These are phyloP conservation scores for Cheilosia impressa DNA, from an alignment of 2,888 invertebrate species.

Conservation along the genomic window DNA sequence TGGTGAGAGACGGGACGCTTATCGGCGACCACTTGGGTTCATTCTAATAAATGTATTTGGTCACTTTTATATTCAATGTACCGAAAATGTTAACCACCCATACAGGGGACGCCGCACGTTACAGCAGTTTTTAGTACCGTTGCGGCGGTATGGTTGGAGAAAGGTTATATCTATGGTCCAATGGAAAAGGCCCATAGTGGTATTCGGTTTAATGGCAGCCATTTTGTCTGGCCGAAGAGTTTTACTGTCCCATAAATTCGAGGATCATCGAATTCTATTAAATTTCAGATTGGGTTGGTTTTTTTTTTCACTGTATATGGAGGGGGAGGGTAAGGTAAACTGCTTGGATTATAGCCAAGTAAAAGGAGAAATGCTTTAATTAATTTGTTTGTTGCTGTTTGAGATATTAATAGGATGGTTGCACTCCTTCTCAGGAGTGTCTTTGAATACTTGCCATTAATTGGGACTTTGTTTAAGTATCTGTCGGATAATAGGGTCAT, in stretches of 20 bases:
- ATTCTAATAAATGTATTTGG: slow-evolving; percentile 70
- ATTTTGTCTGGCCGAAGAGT: slow-evolving; percentile 55
- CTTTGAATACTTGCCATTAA: too few species aligned
- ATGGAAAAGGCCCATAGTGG: slow-evolving; percentile 26
- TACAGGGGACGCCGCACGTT: not conserved
- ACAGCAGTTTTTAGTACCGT: not conserved
- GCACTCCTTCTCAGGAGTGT: too few species aligned
- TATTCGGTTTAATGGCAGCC: slow-evolving; percentile 60
- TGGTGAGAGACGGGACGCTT: slow-evolving; percentile 56
- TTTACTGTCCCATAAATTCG: slow-evolving; percentile 56
- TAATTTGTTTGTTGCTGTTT: too few species aligned
- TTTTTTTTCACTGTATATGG: not conserved
- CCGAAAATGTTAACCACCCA: slow-evolving; percentile 57
- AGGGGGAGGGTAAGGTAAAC: too few species aligned
- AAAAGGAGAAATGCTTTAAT: too few species aligned
- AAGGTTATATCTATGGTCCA: slow-evolving; percentile 6
- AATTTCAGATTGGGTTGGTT: slow-evolving; percentile 1
- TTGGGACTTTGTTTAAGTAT: too few species aligned
- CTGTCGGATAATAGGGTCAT: too few species aligned
- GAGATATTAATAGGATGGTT: too few species aligned
- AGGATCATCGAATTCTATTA: slow-evolving; percentile 63
- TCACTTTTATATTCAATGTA: slow-evolving; percentile 71
- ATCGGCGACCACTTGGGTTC: slow-evolving; percentile 62
- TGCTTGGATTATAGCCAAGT: too few species aligned
- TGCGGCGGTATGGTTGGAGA: not conserved